Percentiles rank a stretch among this genome's conserved stretches.
These are phyloP conservation scores for Lepas anatifera DNA, from an alignment of 2,888 invertebrate species.

Conservation along the genomic window DNA sequence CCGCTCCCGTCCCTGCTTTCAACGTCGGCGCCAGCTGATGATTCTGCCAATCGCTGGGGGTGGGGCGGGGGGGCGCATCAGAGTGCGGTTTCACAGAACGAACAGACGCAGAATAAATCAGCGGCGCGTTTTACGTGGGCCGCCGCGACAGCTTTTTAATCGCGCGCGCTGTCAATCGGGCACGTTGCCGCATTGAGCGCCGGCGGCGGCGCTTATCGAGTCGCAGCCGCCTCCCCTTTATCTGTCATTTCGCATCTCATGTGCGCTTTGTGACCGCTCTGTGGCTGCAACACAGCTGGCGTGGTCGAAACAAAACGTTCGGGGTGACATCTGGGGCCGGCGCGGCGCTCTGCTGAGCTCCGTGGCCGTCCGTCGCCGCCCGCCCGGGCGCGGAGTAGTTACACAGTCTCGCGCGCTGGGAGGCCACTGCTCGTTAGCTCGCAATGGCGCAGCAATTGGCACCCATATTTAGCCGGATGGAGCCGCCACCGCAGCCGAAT, in stretches of 20 bases:
- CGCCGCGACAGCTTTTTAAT: not conserved
- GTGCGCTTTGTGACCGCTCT: not conserved
- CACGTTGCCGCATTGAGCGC: not conserved
- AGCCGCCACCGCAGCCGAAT: too few relatives aligned
- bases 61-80: too few relatives aligned
- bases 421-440: too few relatives aligned
- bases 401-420: not conserved
- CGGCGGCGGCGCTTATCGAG: not conserved
- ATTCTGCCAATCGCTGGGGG: not conserved
- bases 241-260: slow-evolving; percentile 12
- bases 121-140: not conserved
- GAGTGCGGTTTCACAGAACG: slow-evolving; percentile 7
- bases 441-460: too few relatives aligned
- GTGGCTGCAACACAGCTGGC: slow-evolving; percentile 6
- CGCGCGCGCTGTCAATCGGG: not conserved
- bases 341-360: too few relatives aligned
- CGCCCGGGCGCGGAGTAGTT: not conserved
- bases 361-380: not conserved
- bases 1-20: not conserved
- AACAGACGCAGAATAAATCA: slow-evolving; percentile 7
- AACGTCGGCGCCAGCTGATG: not conserved
- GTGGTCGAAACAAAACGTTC: not conserved
- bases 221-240: not conserved
- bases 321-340: not conserved
- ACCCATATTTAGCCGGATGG: too few relatives aligned